A percentile compares a stretch with the other conserved stretches of the same genome.
phyloP scores from a whole-genome alignment of 2,797 vertebrate species.

The Phalloptychus januarius region DNA sequence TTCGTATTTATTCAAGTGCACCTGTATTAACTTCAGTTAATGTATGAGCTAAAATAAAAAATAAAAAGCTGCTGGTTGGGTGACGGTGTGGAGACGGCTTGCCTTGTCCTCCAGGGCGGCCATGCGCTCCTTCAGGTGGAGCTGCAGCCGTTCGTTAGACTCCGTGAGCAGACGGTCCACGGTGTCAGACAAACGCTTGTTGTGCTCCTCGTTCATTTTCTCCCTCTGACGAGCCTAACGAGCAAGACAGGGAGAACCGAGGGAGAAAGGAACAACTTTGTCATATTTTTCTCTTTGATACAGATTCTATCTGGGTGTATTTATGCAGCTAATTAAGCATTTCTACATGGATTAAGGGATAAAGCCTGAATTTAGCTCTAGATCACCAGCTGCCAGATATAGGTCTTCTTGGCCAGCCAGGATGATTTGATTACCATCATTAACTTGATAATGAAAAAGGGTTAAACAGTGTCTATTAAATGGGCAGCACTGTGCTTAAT shows the following conservation, averaged over 20 bases:
- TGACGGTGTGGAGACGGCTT: slow-evolving; percentile 32
- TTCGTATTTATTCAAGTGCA: neutral
- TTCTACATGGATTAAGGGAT: slow-evolving; percentile 62
- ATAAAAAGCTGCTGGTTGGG: slow-evolving; percentile 25
- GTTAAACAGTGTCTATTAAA: slow-evolving; percentile 51
- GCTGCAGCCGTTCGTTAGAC: slow-evolving; percentile 93
- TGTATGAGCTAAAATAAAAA: slow-evolving; percentile 3
- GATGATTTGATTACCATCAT: slow-evolving; percentile 64
- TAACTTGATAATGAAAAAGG: slow-evolving; percentile 53
- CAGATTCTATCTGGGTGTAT: slow-evolving; percentile 49
- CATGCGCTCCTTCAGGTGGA: slow-evolving; percentile 96
- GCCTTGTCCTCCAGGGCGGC: slow-evolving; percentile 96
- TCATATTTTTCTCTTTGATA: slow-evolving; percentile 53
- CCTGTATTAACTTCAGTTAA: slow-evolving; percentile 11
- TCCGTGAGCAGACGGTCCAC: slow-evolving; percentile 95
- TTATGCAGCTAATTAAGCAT: slow-evolving; percentile 61
- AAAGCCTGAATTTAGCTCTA: slow-evolving; percentile 51
- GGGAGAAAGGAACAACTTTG: slow-evolving; percentile 24
- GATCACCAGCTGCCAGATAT: slow-evolving; percentile 58
- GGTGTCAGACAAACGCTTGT: slow-evolving; percentile 93
- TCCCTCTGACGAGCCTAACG: slow-evolving; percentile 90
- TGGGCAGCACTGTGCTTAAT: slow-evolving; percentile 31
- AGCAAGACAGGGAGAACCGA: slow-evolving; percentile 13
- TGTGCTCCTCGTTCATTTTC: slow-evolving; percentile 98
- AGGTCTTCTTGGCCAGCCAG: slow-evolving; percentile 52